Evolutionary conservation across 2,797 vertebrate species (phyloP).

Genomic region (Rousettus madagascariensis): DNA sequence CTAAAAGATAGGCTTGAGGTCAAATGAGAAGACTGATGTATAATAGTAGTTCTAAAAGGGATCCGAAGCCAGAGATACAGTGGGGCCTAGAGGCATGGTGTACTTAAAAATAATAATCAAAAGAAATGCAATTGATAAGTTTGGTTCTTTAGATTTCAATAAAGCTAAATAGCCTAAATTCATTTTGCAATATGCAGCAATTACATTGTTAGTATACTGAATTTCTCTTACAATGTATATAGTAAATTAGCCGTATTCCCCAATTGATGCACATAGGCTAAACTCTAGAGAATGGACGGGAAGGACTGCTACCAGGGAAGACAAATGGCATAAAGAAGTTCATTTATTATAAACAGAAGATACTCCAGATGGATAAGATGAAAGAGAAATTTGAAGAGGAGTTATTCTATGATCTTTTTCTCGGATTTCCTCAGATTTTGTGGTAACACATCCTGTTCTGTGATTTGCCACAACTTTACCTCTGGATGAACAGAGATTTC

Average conservation of each 20-base stretch:
- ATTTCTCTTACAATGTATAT: background rate
- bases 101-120: background rate
- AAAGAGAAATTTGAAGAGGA: background rate
- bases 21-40: background rate
- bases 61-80: background rate
- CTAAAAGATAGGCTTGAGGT: background rate
- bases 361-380: background rate
- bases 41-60: background rate
- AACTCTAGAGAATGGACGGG: background rate
- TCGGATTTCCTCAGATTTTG: background rate
- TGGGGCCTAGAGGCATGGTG: background rate
- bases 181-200: background rate
- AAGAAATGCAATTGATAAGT: background rate
- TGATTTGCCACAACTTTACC: background rate
- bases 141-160: background rate
- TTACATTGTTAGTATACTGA: background rate
- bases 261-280: background rate
- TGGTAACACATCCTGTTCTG: background rate
- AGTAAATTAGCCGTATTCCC: background rate
- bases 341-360: background rate
- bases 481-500: background rate
- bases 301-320: background rate
- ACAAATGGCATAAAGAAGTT: background rate
- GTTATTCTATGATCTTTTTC: background rate
- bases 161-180: background rate